Percentiles rank a stretch among this genome's conserved stretches.
Evolutionary conservation across 2,888 invertebrate genomes (phyloP).

Genomic region (Nebria salina): DNA sequence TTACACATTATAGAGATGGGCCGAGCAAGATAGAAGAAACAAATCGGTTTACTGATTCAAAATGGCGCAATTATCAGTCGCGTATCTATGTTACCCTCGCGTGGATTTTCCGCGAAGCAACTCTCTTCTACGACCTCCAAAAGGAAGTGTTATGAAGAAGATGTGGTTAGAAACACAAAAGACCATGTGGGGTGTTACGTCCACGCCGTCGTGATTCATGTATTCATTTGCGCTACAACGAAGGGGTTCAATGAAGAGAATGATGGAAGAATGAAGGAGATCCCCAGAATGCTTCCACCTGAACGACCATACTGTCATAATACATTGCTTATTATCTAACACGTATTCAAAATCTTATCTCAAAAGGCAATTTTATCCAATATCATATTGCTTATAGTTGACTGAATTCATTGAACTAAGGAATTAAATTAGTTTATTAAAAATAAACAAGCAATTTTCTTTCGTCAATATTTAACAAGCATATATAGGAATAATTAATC

Average conservation of each 20-base stretch:
- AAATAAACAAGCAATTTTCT: no score
- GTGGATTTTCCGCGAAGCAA: background rate
- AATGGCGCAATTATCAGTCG: constrained; percentile 46
- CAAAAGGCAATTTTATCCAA: background rate
- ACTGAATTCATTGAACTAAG: no score
- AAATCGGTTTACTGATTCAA: constrained; percentile 46
- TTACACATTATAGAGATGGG: constrained; percentile 47
- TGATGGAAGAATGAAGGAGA: constrained; percentile 31
- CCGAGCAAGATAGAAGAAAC: constrained; percentile 43
- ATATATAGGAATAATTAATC: no score
- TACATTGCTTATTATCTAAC: background rate
- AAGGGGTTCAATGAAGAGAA: constrained; percentile 31
- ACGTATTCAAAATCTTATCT: background rate
- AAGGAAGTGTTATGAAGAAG: background rate
- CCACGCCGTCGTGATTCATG: constrained; percentile 24
- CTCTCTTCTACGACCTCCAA: background rate
- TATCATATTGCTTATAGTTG: no score
- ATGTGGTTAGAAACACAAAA: background rate
- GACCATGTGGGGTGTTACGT: background rate
- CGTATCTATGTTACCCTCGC: constrained; percentile 16
- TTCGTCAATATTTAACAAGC: no score
- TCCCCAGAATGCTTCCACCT: background rate
- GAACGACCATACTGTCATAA: background rate
- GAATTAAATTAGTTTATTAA: no score
- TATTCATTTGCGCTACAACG: constrained; percentile 28